Evolutionary conservation across 1,140 invertebrate genomes (phyloP).

Genomic region (Caenorhabditis remanei): DNA sequence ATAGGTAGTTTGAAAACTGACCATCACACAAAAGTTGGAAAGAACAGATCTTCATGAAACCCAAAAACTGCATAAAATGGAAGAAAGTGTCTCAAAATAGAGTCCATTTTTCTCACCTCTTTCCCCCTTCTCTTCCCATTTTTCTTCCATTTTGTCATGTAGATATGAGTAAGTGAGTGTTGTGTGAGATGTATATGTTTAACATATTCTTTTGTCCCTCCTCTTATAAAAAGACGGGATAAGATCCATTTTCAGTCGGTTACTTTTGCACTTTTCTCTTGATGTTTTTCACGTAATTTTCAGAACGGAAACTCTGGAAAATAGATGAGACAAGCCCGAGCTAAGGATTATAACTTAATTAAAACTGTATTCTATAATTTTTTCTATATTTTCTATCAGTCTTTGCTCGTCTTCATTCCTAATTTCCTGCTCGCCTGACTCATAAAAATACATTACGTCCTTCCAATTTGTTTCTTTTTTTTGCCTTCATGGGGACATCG

Average conservation of each 20-base stretch:
- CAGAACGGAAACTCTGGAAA: no score
- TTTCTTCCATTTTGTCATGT: conserved; percentile 51
- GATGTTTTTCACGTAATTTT: no score
- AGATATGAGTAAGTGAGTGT: neutral
- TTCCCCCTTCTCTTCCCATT: neutral
- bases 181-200: neutral
- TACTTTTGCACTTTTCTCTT: neutral
- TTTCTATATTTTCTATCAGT: neutral
- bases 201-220: conserved; percentile 33
- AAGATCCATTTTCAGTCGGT: conserved; percentile 13
- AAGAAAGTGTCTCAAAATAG: neutral
- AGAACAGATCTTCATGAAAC: neutral
- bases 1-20: neutral
- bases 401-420: conserved; percentile 26
- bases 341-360: no score
- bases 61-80: conserved; percentile 4
- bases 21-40: neutral
- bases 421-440: conserved; percentile 16
- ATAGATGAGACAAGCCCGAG: no score
- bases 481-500: neutral
- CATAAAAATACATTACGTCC: conserved; percentile 30
- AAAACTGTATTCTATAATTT: neutral
- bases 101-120: neutral
- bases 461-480: conserved; percentile 23
- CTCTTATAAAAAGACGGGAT: neutral